Conservation (phyloP, 2,888 invertebrate species). For the Limnephilus rhombicus region DNA sequence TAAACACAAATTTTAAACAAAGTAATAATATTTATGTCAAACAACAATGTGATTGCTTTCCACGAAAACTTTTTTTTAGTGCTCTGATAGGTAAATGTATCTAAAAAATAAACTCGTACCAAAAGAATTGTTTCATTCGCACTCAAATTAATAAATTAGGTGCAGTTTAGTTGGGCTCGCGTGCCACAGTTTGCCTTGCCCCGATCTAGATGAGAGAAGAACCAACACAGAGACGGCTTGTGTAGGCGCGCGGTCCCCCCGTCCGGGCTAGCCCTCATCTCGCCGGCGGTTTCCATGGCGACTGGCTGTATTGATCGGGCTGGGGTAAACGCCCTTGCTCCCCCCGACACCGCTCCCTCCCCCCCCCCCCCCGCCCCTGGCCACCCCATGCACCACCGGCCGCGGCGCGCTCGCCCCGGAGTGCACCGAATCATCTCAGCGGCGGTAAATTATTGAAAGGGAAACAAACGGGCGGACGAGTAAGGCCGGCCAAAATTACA, state of each 20-base stretch:
- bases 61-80: background rate
- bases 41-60: no score
- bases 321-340: conserved; percentile 75
- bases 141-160: background rate
- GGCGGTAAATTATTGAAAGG: conserved; percentile 46
- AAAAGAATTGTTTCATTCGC: no score
- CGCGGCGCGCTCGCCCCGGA: conserved; percentile 50
- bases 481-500: background rate
- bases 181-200: background rate
- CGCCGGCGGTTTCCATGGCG: conserved; percentile 72
- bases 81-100: background rate
- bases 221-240: background rate
- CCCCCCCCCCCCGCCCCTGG: conserved; percentile 68
- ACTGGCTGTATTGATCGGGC: conserved; percentile 73
- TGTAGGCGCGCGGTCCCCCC: conserved; percentile 19
- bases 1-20: no score
- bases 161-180: background rate
- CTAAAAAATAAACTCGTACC: no score
- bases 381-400: conserved; percentile 66
- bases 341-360: conserved; percentile 70
- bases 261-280: conserved; percentile 35
- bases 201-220: background rate
- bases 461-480: background rate
- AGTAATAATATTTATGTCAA: no score
- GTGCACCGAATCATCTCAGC: conserved; percentile 69